Evolutionary conservation across 2,113 vertebrate genomes (phyloP).

Genomic region (Osmerus eperlanus): DNA sequence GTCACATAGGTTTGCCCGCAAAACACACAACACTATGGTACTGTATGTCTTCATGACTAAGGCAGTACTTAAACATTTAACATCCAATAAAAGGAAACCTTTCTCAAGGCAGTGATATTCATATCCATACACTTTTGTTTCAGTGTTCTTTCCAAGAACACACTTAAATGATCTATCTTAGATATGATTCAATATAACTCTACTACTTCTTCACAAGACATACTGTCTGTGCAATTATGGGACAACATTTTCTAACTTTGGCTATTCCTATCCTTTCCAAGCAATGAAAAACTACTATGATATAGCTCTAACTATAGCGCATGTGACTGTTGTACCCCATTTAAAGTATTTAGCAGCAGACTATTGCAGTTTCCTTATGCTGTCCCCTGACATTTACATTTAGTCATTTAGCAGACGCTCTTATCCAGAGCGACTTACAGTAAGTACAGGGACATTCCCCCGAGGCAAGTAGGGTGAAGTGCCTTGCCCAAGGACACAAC

Average conservation of each 20-base stretch:
- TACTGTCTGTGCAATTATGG: conserved; percentile 10
- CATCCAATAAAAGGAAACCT: conserved; percentile 38
- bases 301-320: not conserved
- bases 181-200: conserved; percentile 24
- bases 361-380: too few species aligned
- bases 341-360: too few species aligned
- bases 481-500: too few species aligned
- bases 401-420: too few species aligned
- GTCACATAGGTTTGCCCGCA: conserved; percentile 8
- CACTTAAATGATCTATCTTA: conserved; percentile 4
- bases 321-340: too few species aligned
- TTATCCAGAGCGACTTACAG: too few species aligned
- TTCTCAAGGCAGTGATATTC: conserved; percentile 39
- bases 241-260: conserved; percentile 13
- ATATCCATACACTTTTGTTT: conserved; percentile 11
- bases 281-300: not conserved
- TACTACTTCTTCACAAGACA: conserved; percentile 17
- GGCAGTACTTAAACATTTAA: not conserved
- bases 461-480: too few species aligned
- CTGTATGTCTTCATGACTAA: not conserved
- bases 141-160: conserved; percentile 3
- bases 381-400: too few species aligned
- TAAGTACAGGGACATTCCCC: too few species aligned
- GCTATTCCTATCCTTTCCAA: not conserved
- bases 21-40: conserved; percentile 8